phyloP scores from a whole-genome alignment of 2,113 vertebrate species.

The Eulemur macaco region DNA sequence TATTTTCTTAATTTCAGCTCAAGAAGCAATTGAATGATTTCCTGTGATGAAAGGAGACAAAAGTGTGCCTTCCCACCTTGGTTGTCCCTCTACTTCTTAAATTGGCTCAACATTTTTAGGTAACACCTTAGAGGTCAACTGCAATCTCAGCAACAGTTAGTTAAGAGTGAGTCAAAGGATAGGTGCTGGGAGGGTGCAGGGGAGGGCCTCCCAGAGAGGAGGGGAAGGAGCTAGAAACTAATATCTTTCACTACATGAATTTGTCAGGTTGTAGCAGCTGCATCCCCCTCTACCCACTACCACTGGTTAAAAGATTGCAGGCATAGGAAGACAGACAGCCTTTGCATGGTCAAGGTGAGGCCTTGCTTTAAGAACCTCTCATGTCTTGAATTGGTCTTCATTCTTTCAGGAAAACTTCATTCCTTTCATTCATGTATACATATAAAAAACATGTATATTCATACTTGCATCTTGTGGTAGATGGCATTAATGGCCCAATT shows the following conservation, averaged over 20 bases:
- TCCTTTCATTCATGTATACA: background rate
- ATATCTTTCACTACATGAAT: background rate
- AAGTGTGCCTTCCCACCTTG: background rate
- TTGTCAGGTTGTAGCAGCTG: background rate
- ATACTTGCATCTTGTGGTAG: background rate
- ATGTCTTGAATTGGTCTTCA: background rate
- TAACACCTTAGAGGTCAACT: background rate
- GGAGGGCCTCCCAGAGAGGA: background rate
- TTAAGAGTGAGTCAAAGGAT: background rate
- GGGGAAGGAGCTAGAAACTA: background rate
- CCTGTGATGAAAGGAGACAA: background rate
- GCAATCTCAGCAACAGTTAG: background rate
- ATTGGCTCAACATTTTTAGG: background rate
- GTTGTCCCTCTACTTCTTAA: background rate
- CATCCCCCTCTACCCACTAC: accelerated
- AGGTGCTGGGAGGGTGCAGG: background rate
- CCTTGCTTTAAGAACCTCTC: background rate
- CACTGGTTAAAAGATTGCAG: background rate
- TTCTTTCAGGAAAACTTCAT: background rate
- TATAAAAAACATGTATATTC: background rate
- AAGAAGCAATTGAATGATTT: background rate
- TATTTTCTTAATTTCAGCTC: background rate
- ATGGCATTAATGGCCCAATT: background rate
- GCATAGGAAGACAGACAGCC: background rate
- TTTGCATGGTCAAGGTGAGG: background rate